A percentile compares a stretch with the other conserved stretches of the same genome.
These are phyloP conservation scores for Solenopsis fugax DNA, from an alignment of 1,140 invertebrate species.

Conservation along the genomic window DNA sequence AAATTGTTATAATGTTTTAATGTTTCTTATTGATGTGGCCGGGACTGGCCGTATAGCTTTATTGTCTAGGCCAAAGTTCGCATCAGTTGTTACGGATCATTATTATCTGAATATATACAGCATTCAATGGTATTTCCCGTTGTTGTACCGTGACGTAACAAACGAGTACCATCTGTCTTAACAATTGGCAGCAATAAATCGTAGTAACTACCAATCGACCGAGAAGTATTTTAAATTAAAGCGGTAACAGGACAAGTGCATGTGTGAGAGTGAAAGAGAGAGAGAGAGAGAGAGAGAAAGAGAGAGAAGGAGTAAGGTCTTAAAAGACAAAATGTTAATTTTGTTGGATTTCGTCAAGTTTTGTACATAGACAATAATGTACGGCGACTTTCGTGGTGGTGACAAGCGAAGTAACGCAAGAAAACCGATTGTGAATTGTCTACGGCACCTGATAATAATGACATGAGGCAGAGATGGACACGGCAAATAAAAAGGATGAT, in stretches of 20 bases:
- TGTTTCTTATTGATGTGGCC: slow-evolving; percentile 49
- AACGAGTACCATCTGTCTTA: slow-evolving; percentile 50
- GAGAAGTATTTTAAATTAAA: slow-evolving; percentile 57
- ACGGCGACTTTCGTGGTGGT: neutral
- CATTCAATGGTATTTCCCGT: slow-evolving; percentile 22
- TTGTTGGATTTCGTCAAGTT: slow-evolving; percentile 27
- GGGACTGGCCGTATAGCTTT: slow-evolving; percentile 9
- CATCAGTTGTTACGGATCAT: slow-evolving; percentile 47
- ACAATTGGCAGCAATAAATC: slow-evolving; percentile 58
- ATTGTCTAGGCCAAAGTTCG: slow-evolving; percentile 41
- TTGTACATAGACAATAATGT: slow-evolving; percentile 39
- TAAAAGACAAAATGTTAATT: slow-evolving; percentile 55
- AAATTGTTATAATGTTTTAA: slow-evolving; percentile 52
- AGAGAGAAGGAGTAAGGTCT: neutral
- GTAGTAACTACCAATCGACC: slow-evolving; percentile 33
- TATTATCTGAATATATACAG: slow-evolving; percentile 38
- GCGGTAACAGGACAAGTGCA: slow-evolving; percentile 18
- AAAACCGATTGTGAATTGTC: slow-evolving; percentile 28
- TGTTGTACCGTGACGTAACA: slow-evolving; percentile 32
- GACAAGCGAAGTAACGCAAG: neutral
- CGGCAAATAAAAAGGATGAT: neutral
- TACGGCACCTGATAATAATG: slow-evolving; percentile 18
- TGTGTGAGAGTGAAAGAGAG: slow-evolving; percentile 32
- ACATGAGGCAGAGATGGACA: neutral
- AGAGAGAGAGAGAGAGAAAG: slow-evolving; percentile 27